A percentile compares a stretch with the other conserved stretches of the same genome.
Conservation (phyloP, 2,888 invertebrate genomes). For the Hyppa rectilinea region DNA sequence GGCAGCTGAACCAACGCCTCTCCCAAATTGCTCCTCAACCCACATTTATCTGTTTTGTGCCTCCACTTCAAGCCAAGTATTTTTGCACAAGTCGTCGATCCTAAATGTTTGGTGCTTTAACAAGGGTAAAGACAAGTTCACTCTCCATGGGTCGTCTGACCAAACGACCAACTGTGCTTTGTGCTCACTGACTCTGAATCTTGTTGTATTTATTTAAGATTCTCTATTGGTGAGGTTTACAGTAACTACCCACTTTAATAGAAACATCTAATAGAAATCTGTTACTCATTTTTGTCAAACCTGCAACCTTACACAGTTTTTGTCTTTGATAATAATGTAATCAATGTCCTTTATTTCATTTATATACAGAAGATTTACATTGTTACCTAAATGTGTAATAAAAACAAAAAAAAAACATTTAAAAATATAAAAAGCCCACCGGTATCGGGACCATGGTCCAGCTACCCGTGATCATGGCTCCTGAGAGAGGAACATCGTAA, state of each 20-base stretch:
- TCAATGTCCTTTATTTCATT: no score
- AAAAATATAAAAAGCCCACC: no score
- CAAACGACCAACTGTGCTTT: background rate
- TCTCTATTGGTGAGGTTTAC: background rate
- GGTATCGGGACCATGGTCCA: no score
- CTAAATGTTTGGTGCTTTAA: background rate
- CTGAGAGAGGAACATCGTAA: no score
- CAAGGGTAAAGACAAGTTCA: background rate
- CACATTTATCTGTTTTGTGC: background rate
- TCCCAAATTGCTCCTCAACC: background rate
- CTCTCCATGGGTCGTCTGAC: background rate
- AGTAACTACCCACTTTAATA: background rate
- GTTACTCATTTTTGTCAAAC: no score
- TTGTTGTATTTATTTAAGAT: no score
- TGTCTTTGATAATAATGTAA: no score
- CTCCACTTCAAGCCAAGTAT: background rate
- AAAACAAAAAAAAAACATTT: no score
- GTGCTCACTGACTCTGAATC: background rate
- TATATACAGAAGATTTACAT: no score
- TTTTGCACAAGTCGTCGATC: background rate
- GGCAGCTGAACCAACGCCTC: background rate
- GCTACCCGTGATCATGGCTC: no score
- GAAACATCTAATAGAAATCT: constrained; percentile 10
- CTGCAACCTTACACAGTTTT: no score
- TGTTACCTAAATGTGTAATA: no score